phyloP scores from a whole-genome alignment of 2,113 vertebrate species.

The Delphinus delphis region DNA sequence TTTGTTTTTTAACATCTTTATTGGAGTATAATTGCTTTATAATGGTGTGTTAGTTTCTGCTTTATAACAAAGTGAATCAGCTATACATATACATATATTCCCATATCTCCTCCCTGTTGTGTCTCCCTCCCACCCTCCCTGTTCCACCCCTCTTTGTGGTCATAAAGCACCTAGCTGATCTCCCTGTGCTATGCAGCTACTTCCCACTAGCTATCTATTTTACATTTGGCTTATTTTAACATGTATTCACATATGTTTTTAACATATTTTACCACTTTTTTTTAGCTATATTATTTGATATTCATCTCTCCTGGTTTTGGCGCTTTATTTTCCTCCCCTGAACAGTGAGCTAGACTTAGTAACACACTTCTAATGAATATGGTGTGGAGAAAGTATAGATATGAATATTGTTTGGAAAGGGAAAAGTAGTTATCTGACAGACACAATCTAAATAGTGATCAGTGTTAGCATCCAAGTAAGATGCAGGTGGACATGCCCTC shows the following conservation, averaged over 20 bases:
- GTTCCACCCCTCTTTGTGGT: no score
- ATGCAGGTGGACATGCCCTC: neutral
- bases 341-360: neutral
- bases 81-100: no score
- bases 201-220: no score
- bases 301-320: neutral
- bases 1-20: no score
- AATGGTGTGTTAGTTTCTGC: no score
- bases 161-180: no score
- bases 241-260: neutral
- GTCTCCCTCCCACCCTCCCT: no score
- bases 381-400: neutral
- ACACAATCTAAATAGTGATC: neutral
- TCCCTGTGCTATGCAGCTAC: no score
- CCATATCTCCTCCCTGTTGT: no score
- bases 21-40: no score
- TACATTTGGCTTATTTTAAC: no score
- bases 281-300: neutral
- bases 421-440: neutral
- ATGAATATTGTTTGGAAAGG: neutral
- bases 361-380: neutral
- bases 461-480: neutral
- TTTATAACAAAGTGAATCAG: no score
- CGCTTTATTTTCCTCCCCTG: neutral
- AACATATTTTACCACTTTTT: neutral